Percentiles rank a stretch among this genome's conserved stretches.
These are phyloP conservation scores for Menura novaehollandiae DNA, from an alignment of 2,113 vertebrate genomes.

Conservation along the genomic window DNA sequence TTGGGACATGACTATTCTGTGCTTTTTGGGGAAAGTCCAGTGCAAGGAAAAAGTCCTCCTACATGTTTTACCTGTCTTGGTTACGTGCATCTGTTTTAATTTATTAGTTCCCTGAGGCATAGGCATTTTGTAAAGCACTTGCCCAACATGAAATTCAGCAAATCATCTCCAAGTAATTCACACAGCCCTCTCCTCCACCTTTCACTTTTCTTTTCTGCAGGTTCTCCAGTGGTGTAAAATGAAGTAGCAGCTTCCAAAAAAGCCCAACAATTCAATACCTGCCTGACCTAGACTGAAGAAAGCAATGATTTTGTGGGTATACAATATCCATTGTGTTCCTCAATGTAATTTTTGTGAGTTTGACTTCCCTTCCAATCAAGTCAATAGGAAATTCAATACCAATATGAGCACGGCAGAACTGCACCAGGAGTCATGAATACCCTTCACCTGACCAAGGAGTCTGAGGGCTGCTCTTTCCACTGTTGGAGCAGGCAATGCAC, in stretches of 20 bases:
- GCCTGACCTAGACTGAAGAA: not conserved
- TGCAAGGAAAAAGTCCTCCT: not conserved
- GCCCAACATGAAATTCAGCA: not conserved
- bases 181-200: not conserved
- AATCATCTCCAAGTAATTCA: not conserved
- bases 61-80: not conserved
- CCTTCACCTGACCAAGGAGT: not conserved
- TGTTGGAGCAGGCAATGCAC: not conserved
- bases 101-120: not conserved
- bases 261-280: not conserved
- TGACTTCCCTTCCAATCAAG: not conserved
- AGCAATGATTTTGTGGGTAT: not conserved
- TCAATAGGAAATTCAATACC: not conserved
- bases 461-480: not conserved
- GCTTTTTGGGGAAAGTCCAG: not conserved
- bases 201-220: not conserved
- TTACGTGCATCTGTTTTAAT: not conserved
- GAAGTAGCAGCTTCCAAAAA: not conserved
- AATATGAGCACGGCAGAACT: not conserved
- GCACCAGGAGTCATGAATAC: not conserved
- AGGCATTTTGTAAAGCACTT: not conserved
- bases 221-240: not conserved
- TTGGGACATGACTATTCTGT: not conserved
- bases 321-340: not conserved
- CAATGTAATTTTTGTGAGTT: not conserved